phyloP scores from a whole-genome alignment of 2,113 vertebrate species.

The Scortum barcoo region DNA sequence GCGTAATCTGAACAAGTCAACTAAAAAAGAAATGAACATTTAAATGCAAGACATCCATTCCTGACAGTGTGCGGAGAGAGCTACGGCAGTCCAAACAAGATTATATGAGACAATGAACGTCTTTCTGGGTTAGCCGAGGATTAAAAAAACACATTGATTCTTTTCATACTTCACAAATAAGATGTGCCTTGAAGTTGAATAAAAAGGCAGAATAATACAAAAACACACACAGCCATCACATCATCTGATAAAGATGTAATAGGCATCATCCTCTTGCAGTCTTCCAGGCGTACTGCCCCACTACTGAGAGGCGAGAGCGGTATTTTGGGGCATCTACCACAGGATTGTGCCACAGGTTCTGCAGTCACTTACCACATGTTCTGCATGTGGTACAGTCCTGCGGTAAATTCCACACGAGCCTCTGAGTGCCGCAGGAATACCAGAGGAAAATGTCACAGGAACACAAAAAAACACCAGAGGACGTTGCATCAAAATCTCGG shows the following conservation, averaged over 20 bases:
- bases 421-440: slow-evolving; percentile 6
- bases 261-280: neutral
- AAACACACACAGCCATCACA: neutral
- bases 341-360: neutral
- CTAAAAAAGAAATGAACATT: neutral
- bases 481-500: slow-evolving; percentile 3
- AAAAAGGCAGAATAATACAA: neutral
- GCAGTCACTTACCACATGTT: slow-evolving; percentile 4
- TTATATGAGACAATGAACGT: neutral
- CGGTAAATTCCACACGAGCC: slow-evolving; percentile 1
- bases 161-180: neutral
- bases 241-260: neutral
- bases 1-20: neutral
- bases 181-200: neutral
- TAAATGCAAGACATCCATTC: neutral
- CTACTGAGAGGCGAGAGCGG: neutral
- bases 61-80: neutral
- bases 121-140: neutral
- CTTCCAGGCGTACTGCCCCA: neutral
- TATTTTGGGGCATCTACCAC: slow-evolving; percentile 29
- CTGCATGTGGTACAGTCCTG: slow-evolving; percentile 4
- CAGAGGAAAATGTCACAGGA: neutral
- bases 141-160: neutral
- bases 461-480: neutral
- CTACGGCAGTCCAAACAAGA: neutral